These are phyloP conservation scores for Zaprionus gabonicus DNA, from an alignment of 1,140 invertebrate species.

Conservation along the genomic window DNA sequence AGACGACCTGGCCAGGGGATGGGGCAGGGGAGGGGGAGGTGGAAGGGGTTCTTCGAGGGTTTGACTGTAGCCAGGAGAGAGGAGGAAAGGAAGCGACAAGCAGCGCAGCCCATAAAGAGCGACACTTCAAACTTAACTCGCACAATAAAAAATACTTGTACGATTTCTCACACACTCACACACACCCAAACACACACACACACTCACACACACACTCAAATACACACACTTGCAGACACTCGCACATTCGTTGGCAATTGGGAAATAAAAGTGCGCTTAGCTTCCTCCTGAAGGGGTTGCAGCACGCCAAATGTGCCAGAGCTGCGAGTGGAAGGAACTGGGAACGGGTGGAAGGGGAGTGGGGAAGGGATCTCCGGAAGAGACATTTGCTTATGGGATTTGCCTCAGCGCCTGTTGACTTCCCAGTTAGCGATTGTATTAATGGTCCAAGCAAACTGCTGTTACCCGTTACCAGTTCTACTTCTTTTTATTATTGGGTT, in stretches of 20 bases:
- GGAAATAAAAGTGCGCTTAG: constrained; percentile 27
- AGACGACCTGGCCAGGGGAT: constrained; percentile 26
- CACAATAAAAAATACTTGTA: constrained; percentile 75
- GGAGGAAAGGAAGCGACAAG: neutral
- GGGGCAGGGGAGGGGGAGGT: neutral
- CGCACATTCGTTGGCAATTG: constrained; percentile 30
- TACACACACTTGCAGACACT: neutral
- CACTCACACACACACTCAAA: neutral
- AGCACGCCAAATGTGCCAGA: constrained; percentile 9
- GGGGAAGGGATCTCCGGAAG: constrained; percentile 8
- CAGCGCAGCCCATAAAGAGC: constrained; percentile 59
- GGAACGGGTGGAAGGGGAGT: neutral
- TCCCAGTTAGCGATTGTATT: constrained; percentile 75
- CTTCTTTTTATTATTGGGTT: neutral
- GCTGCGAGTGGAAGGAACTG: neutral
- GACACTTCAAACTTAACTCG: constrained; percentile 81
- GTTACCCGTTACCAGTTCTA: constrained; percentile 1
- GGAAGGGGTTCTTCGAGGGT: constrained; percentile 2
- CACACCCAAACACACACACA: neutral
- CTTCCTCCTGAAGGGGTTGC: constrained; percentile 49
- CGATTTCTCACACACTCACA: constrained; percentile 28
- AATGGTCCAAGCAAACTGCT: constrained; percentile 42
- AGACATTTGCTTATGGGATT: constrained; percentile 68
- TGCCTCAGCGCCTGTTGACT: constrained; percentile 69
- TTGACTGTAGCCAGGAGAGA: neutral